A percentile compares a stretch with the other conserved stretches of the same genome.
Conservation (phyloP, 2,113 vertebrate genomes). For the Vidua macroura region DNA sequence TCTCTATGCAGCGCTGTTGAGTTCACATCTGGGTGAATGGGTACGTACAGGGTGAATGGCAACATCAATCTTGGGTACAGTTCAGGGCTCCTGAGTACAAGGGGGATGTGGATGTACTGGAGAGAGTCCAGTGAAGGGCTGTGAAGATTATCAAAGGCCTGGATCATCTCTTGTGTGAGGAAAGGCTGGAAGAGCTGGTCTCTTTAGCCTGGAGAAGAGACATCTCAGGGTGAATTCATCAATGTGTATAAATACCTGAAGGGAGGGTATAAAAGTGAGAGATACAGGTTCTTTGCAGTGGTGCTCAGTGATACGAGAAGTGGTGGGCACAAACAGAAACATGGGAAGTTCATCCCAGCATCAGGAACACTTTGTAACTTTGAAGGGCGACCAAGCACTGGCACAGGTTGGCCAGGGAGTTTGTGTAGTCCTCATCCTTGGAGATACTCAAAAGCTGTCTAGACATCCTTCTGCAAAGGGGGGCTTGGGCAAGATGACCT, state of each 20-base stretch:
- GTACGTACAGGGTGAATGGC: too few relatives aligned
- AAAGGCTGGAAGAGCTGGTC: neutral
- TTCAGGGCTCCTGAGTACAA: neutral
- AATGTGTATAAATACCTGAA: neutral
- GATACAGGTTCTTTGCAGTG: neutral
- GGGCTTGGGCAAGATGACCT: neutral
- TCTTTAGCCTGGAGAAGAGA: neutral
- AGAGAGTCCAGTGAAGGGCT: neutral
- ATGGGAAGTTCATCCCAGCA: neutral
- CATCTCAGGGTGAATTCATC: neutral
- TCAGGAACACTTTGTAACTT: neutral
- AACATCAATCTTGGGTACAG: neutral
- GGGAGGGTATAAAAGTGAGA: neutral
- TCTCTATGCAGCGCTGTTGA: neutral
- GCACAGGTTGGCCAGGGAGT: neutral
- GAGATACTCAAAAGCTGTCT: neutral
- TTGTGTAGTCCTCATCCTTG: neutral
- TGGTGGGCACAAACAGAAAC: neutral
- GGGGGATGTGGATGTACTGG: neutral
- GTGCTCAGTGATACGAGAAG: neutral
- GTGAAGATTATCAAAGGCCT: neutral
- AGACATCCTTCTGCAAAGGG: neutral
- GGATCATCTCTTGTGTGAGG: neutral
- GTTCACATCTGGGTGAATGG: neutral
- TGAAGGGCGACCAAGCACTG: neutral